Conservation (phyloP, 2,797 vertebrate species). For the Carcharodon carcharias region DNA sequence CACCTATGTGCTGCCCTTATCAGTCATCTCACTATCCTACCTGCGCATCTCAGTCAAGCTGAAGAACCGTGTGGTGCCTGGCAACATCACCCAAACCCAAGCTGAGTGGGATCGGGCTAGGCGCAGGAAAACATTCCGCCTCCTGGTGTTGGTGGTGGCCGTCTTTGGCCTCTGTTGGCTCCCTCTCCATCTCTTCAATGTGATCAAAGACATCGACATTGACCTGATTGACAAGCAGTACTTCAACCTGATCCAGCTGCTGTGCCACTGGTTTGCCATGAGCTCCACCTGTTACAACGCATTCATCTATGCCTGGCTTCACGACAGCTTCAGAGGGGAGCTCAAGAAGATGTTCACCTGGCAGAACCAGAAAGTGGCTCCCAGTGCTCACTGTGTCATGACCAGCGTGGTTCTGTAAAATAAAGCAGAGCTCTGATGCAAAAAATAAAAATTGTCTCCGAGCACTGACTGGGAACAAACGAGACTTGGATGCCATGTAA, state of each 20-base stretch:
- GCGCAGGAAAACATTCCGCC: slow-evolving; percentile 50
- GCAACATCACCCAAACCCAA: slow-evolving; percentile 56
- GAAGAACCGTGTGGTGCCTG: slow-evolving; percentile 49
- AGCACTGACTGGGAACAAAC: background rate
- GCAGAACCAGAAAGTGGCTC: slow-evolving; percentile 52
- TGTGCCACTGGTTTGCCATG: slow-evolving; percentile 54
- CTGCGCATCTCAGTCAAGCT: slow-evolving; percentile 49
- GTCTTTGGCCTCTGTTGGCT: slow-evolving; percentile 50
- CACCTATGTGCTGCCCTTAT: slow-evolving; percentile 45
- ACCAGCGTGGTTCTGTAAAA: slow-evolving; percentile 53
- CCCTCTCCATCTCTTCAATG: slow-evolving; percentile 49
- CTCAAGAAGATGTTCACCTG: slow-evolving; percentile 55
- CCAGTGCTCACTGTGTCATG: slow-evolving; percentile 50
- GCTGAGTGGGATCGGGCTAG: slow-evolving; percentile 50
- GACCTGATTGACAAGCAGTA: slow-evolving; percentile 51
- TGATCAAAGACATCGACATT: slow-evolving; percentile 51
- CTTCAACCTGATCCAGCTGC: slow-evolving; percentile 51
- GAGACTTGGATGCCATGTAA: background rate
- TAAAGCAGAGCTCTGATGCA: too few species aligned
- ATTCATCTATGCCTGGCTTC: slow-evolving; percentile 43
- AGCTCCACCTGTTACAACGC: slow-evolving; percentile 54
- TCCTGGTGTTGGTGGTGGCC: slow-evolving; percentile 48
- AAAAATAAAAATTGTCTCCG: background rate
- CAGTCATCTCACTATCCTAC: slow-evolving; percentile 50
- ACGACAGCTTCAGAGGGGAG: slow-evolving; percentile 52